phyloP scores from a whole-genome alignment of 2,888 invertebrate species.

The Lepidochitona cinerea region DNA sequence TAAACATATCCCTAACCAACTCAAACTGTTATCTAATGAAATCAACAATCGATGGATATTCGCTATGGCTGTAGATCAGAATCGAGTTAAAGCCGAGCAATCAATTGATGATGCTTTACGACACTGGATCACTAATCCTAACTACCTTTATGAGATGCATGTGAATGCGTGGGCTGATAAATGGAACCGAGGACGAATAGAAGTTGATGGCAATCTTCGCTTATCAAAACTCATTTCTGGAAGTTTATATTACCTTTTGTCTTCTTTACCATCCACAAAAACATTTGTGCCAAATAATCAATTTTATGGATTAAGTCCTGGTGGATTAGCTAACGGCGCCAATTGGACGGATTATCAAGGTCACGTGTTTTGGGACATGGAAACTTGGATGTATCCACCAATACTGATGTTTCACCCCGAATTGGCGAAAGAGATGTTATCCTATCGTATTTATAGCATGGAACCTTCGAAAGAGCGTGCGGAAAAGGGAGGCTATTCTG shows the following conservation, averaged over 20 bases:
- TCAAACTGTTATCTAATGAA: background rate
- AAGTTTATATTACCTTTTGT: constrained; percentile 52
- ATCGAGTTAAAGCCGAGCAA: background rate
- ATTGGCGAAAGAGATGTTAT: constrained; percentile 35
- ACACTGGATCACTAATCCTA: background rate
- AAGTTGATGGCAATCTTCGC: constrained; percentile 32
- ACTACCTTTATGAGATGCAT: constrained; percentile 27
- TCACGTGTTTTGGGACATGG: constrained; percentile 6
- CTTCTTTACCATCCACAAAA: constrained; percentile 37
- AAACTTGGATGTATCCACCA: constrained; percentile 4
- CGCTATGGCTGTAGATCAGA: background rate
- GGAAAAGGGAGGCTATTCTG: constrained; percentile 19
- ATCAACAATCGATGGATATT: background rate
- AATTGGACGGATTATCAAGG: constrained; percentile 46
- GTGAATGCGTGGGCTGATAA: constrained; percentile 37
- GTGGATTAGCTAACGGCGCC: constrained; percentile 3
- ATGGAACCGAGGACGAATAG: constrained; percentile 31
- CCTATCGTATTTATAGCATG: constrained; percentile 21
- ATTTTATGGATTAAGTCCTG: constrained; percentile 34
- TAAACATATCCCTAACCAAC: background rate
- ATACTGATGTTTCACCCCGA: constrained; percentile 34
- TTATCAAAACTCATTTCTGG: constrained; percentile 38
- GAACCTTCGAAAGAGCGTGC: constrained; percentile 30
- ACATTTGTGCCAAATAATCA: constrained; percentile 18
- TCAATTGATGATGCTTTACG: constrained; percentile 7